These are phyloP conservation scores for Diloba caeruleocephala DNA, from an alignment of 2,888 invertebrate genomes.

Conservation along the genomic window DNA sequence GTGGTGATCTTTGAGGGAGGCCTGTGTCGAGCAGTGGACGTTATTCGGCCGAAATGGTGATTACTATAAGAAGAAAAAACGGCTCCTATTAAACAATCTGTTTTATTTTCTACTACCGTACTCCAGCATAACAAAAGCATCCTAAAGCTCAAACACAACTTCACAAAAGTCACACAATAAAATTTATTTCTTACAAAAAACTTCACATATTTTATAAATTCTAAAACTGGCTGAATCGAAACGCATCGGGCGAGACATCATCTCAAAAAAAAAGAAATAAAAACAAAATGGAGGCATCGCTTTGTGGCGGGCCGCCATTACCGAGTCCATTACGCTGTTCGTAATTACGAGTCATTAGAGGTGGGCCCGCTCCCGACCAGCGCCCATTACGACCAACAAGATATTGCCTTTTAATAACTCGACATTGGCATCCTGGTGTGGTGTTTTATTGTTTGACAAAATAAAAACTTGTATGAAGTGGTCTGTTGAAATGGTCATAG, in stretches of 20 bases:
- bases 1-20: too few relatives aligned
- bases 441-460: constrained; percentile 42
- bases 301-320: constrained; percentile 83
- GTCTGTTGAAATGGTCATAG: background rate
- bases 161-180: constrained; percentile 29
- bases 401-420: constrained; percentile 83
- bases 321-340: constrained; percentile 79
- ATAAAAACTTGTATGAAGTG: constrained; percentile 14
- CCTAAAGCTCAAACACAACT: constrained; percentile 6
- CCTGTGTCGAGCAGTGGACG: too few relatives aligned
- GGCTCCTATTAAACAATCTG: too few relatives aligned
- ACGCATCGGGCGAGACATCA: constrained; percentile 67
- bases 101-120: background rate
- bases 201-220: constrained; percentile 63
- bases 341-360: constrained; percentile 87
- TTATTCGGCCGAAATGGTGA: too few relatives aligned
- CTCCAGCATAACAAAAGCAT: constrained; percentile 4
- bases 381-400: constrained; percentile 62
- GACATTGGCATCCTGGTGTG: constrained; percentile 59
- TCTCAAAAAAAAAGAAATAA: constrained; percentile 64
- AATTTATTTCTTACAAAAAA: constrained; percentile 48
- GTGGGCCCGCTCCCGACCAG: constrained; percentile 70
- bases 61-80: too few relatives aligned
- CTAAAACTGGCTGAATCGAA: constrained; percentile 64
- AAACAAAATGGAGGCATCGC: constrained; percentile 77